A percentile compares a stretch with the other conserved stretches of the same genome.
These are phyloP conservation scores for Melierax canorus DNA, from an alignment of 2,113 vertebrate species.

Conservation along the genomic window DNA sequence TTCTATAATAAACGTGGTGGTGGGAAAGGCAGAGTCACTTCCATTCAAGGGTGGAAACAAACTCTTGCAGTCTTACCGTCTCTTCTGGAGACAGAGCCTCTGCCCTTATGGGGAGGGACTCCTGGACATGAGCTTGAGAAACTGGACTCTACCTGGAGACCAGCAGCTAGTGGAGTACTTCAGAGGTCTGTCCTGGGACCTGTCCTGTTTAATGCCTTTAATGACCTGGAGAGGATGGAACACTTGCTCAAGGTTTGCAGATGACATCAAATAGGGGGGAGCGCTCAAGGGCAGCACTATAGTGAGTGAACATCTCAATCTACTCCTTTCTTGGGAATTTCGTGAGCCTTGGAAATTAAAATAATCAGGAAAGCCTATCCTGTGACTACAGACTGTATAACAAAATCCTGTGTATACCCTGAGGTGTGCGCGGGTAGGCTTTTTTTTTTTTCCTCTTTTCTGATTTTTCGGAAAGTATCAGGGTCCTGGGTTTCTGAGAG, in stretches of 20 bases:
- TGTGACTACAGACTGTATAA: background rate
- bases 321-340: background rate
- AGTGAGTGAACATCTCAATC: background rate
- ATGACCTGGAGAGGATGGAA: background rate
- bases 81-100: background rate
- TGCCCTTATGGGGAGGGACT: background rate
- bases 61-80: background rate
- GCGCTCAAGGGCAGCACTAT: background rate
- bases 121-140: background rate
- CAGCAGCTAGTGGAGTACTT: background rate
- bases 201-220: background rate
- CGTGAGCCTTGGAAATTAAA: background rate
- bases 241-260: background rate
- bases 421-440: background rate
- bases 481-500: background rate
- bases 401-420: background rate
- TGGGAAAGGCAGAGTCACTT: background rate
- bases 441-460: background rate
- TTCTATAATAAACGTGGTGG: fast-evolving
- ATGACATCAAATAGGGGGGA: background rate
- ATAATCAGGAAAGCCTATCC: background rate
- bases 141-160: background rate
- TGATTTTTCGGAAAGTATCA: background rate
- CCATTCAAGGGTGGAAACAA: background rate
- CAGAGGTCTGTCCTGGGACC: background rate